Conservation (phyloP, 2,888 invertebrate genomes). For the Sinodicranocentrus sp. region DNA sequence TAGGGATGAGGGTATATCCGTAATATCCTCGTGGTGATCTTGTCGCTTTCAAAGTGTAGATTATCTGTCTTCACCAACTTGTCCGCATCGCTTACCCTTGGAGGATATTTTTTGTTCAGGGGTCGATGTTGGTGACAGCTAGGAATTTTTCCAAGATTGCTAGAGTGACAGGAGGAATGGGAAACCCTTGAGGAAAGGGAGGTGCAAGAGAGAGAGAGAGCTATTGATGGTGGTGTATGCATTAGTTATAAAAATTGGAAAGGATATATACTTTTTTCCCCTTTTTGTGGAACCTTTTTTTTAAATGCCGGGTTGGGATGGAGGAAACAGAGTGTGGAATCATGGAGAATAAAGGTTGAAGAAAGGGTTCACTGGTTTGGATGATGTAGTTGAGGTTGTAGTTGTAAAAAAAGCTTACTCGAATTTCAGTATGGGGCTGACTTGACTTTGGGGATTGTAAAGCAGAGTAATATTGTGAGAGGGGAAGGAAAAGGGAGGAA, state of each 20-base stretch:
- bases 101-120: conserved; percentile 35
- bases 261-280: too few relatives aligned
- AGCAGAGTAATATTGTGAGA: conserved; percentile 43
- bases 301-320: too few relatives aligned
- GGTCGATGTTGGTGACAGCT: conserved; percentile 55
- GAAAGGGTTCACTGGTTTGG: conserved; percentile 40
- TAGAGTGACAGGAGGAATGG: conserved; percentile 60
- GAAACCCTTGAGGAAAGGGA: conserved; percentile 17
- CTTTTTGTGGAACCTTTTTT: too few relatives aligned
- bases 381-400: too few relatives aligned
- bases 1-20: background rate
- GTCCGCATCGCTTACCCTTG: conserved; percentile 29
- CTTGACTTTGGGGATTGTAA: too few relatives aligned
- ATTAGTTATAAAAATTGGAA: conserved; percentile 4
- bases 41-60: conserved; percentile 32
- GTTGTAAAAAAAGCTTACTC: background rate
- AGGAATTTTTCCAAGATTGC: conserved; percentile 60
- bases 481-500: conserved; percentile 15
- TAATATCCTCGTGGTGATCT: conserved; percentile 5
- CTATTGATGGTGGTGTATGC: too few relatives aligned
- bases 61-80: conserved; percentile 58
- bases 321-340: conserved; percentile 53
- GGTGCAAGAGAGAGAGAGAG: conserved; percentile 15
- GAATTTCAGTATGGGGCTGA: conserved; percentile 38
- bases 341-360: conserved; percentile 47